These are phyloP conservation scores for Oncorhynchus mykiss DNA, from an alignment of 2,113 vertebrate species.

Conservation along the genomic window DNA sequence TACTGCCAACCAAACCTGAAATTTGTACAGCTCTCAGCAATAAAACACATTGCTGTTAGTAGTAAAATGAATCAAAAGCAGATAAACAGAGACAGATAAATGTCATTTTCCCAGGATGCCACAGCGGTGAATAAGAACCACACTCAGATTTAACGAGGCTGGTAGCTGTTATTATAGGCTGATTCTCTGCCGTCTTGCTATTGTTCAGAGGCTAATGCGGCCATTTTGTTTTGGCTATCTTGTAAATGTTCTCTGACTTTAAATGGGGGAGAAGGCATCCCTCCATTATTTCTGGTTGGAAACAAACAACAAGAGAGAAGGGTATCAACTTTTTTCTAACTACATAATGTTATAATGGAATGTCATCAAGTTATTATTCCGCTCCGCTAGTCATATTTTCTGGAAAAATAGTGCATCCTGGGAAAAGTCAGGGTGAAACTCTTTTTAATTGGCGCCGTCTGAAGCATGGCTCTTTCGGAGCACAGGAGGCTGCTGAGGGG, in stretches of 20 bases:
- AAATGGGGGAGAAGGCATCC: conserved; percentile 11
- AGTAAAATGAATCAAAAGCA: background rate
- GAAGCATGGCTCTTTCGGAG: conserved; percentile 2
- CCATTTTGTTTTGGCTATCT: conserved; percentile 24
- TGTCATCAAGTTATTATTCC: conserved; percentile 26
- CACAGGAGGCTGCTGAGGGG: background rate
- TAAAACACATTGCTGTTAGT: conserved; percentile 16
- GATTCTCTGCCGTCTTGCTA: conserved; percentile 14
- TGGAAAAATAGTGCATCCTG: background rate
- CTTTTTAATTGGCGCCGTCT: conserved; percentile 13
- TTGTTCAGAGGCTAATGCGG: conserved; percentile 1
- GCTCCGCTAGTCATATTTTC: background rate
- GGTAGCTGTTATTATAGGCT: conserved; percentile 1
- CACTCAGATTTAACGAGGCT: conserved; percentile 23
- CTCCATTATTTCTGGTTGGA: conserved; percentile 32
- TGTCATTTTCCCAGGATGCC: background rate
- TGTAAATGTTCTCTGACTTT: conserved; percentile 16
- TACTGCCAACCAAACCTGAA: conserved; percentile 22
- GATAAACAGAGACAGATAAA: conserved; percentile 15
- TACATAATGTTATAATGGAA: conserved; percentile 37
- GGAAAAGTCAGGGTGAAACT: conserved; percentile 19
- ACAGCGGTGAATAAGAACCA: background rate
- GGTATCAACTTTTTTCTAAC: conserved; percentile 17
- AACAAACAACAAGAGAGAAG: conserved; percentile 8
- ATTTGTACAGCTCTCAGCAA: background rate